These are phyloP conservation scores for Chaunax sp. DNA, from an alignment of 2,797 vertebrate genomes.

Conservation along the genomic window DNA sequence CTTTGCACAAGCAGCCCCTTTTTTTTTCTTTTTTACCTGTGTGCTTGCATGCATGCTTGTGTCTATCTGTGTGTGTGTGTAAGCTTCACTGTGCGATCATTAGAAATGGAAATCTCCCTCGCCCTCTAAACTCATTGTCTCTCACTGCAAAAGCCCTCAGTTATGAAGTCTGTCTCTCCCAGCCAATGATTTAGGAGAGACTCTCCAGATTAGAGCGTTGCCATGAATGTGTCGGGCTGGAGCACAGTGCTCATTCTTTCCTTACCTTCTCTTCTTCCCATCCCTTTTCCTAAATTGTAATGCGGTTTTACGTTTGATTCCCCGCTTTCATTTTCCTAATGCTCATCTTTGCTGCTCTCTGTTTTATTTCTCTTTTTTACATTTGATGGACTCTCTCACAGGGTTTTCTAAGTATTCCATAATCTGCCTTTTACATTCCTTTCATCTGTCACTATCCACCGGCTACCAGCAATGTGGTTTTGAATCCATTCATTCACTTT, in stretches of 20 bases:
- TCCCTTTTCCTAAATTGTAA: constrained; percentile 41
- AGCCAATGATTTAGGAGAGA: constrained; percentile 63
- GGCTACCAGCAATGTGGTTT: constrained; percentile 25
- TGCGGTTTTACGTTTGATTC: constrained; percentile 46
- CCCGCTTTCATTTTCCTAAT: constrained; percentile 33
- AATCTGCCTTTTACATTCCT: constrained; percentile 18
- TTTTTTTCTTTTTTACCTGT: constrained; percentile 21
- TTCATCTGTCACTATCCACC: constrained; percentile 25
- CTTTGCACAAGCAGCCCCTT: constrained; percentile 72
- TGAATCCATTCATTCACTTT: constrained; percentile 29
- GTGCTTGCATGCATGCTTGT: neutral
- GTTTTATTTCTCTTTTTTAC: constrained; percentile 14
- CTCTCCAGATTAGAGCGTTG: constrained; percentile 59
- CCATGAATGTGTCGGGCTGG: constrained; percentile 32
- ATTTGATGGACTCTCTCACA: constrained; percentile 16
- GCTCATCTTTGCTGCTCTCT: constrained; percentile 18
- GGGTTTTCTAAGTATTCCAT: constrained; percentile 42
- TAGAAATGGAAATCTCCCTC: constrained; percentile 79
- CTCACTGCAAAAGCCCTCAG: constrained; percentile 59
- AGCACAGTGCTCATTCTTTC: constrained; percentile 32
- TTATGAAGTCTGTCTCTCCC: constrained; percentile 63
- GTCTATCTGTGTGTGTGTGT: constrained; percentile 23
- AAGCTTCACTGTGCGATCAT: constrained; percentile 67
- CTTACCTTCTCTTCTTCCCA: constrained; percentile 35
- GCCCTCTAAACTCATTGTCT: constrained; percentile 79